Percentiles rank a stretch among this genome's conserved stretches.
Evolutionary conservation across 1,140 invertebrate genomes (phyloP).

Genomic region (Drosophila willistoni): DNA sequence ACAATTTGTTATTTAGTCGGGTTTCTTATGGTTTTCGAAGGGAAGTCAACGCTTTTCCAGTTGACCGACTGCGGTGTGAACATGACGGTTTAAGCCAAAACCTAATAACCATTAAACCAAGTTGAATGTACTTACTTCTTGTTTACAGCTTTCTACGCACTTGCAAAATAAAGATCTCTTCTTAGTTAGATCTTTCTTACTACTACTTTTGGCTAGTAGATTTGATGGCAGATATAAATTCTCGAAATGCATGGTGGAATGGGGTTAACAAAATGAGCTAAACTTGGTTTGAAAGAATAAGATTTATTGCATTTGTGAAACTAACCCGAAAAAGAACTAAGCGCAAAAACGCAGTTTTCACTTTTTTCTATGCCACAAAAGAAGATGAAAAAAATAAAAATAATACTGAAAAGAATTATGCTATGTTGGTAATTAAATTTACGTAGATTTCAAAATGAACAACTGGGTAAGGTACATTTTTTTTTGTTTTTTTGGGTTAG

Average conservation of each 20-base stretch:
- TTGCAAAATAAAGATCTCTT: constrained; percentile 50
- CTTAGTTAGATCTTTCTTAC: constrained; percentile 16
- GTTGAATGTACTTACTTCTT: constrained; percentile 2
- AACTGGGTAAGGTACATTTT: constrained; percentile 33
- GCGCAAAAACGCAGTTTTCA: constrained; percentile 53
- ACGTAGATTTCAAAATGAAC: constrained; percentile 49
- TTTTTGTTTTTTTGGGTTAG: constrained; percentile 17
- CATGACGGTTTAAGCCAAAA: constrained; percentile 21
- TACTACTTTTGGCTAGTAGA: constrained; percentile 33
- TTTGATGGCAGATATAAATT: constrained; percentile 57
- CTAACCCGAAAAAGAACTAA: constrained; percentile 9
- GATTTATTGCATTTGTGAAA: constrained; percentile 71
- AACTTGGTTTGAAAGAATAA: constrained; percentile 41
- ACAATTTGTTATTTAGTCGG: constrained; percentile 37
- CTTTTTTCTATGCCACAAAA: constrained; percentile 45
- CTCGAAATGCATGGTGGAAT: constrained; percentile 49
- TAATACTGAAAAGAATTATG: constrained; percentile 27
- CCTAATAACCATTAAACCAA: background rate
- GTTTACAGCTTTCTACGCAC: constrained; percentile 57
- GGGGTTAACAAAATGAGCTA: constrained; percentile 68
- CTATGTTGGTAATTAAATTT: constrained; percentile 42
- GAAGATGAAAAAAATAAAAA: constrained; percentile 16
- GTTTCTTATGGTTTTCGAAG: constrained; percentile 45
- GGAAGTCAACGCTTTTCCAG: constrained; percentile 69
- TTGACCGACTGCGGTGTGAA: constrained; percentile 68